Evolutionary conservation across 1,140 invertebrate species (phyloP), one percentile per base, ranked within the genome.

Genomic region (Laodelphax striatellus): DNA sequence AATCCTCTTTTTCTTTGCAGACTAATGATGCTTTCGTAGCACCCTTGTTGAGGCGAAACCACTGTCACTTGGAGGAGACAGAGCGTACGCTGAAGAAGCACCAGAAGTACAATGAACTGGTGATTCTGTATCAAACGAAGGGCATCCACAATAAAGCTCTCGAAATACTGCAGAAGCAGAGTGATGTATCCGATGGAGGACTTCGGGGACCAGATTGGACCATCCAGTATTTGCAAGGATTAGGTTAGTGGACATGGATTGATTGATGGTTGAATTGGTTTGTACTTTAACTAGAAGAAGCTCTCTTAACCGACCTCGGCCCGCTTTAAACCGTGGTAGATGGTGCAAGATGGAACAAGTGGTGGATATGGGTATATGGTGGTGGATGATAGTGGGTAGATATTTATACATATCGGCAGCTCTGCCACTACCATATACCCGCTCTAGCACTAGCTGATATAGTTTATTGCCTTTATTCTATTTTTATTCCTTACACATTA

Each of bases 61-160:
- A 94, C 70, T 98, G 95, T 73, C 91, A 97, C 68, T 73, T 98
- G 5, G 90, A 92, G 57, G 97, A 98, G 77, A 88, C 92, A 1
- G 95, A 98, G 70, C 83, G 86, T 65, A 91, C 90, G 8, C 76
- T 99, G 5, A 82, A 88, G 61, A 85, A 87, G 65, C 82, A 92
- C 71, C 83, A 91, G 60, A 97, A 97, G 74, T 87, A 88, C 66
- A 88, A 84, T 62, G 96, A 99, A 74, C 79, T 99, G 0, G 92
- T 98, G 61, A 97, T 98, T 68, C 76, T 99, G 10, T 98, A 98
- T 73, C 86, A 96, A 72, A 93, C 86, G 0, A 96, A 96, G 77
- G 89, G 63, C 14, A 57, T 70, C 52, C 94, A 98, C 72, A 84
- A 85, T 58, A 90, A 93, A 75, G 96, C 95, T 14, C 77, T 99